A percentile compares a stretch with the other conserved stretches of the same genome.
Conservation (phyloP, 2,888 invertebrate species). For the Smittia sp. region DNA sequence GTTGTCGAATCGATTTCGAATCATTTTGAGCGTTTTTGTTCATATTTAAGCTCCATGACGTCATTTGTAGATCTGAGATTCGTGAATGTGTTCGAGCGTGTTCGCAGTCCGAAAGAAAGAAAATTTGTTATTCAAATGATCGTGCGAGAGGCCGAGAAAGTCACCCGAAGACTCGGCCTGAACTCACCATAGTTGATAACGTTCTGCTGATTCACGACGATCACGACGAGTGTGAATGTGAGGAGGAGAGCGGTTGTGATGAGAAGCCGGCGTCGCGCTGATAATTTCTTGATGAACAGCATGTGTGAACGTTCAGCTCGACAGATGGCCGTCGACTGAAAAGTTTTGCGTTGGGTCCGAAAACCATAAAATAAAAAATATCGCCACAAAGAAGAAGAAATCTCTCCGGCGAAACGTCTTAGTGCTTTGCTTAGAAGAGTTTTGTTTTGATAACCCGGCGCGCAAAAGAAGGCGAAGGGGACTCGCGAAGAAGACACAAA, state of each 20-base stretch:
- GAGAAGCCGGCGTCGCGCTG: slow-evolving; percentile 5
- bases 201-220: neutral
- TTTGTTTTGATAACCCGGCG: neutral
- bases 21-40: neutral
- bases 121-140: no score
- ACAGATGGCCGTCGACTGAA: slow-evolving; percentile 22
- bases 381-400: neutral
- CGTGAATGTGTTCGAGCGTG: neutral
- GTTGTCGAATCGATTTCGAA: neutral
- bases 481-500: neutral
- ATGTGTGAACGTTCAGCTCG: slow-evolving; percentile 18
- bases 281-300: slow-evolving; percentile 20
- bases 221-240: neutral
- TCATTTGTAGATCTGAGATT: neutral
- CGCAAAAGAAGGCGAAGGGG: no score
- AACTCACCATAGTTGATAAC: slow-evolving; percentile 22
- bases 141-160: no score
- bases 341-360: slow-evolving; percentile 7
- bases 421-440: neutral
- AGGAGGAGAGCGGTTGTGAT: neutral
- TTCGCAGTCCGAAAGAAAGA: no score
- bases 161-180: neutral
- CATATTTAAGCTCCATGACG: neutral
- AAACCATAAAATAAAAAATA: slow-evolving; percentile 2
- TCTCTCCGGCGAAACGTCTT: neutral